Evolutionary conservation across 1,140 invertebrate species (phyloP).

Genomic region (Orius insidiosus): DNA sequence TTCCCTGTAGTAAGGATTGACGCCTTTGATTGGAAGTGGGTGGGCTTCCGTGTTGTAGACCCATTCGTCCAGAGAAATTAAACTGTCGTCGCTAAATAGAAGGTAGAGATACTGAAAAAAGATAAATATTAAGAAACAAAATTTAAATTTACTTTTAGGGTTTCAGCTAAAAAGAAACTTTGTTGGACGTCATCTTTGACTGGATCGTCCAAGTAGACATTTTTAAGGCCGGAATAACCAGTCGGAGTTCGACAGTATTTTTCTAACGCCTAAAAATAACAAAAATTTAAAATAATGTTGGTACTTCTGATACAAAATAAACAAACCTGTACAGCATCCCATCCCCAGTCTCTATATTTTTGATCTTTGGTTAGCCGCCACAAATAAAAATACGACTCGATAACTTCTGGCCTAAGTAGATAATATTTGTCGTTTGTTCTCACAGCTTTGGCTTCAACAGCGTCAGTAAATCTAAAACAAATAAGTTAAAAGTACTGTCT

Average conservation of each 20-base stretch:
- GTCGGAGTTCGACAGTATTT: conserved; percentile 80
- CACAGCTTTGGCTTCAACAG: conserved; percentile 72
- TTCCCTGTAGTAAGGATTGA: conserved; percentile 54
- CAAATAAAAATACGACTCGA: conserved; percentile 92
- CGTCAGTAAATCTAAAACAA: conserved; percentile 53
- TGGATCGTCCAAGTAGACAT: conserved; percentile 75
- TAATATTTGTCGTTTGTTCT: conserved; percentile 88
- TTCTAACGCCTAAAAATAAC: conserved; percentile 62
- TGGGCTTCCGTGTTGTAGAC: conserved; percentile 98
- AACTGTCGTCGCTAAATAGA: conserved; percentile 85
- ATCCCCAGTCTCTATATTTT: conserved; percentile 95
- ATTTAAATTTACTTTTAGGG: conserved; percentile 59
- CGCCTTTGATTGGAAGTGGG: conserved; percentile 74
- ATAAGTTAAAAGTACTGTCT: too few species aligned
- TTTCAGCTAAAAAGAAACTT: conserved; percentile 97
- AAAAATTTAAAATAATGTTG: too few species aligned
- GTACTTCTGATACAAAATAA: too few species aligned
- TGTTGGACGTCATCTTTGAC: conserved; percentile 95
- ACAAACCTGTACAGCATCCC: conserved; percentile 75
- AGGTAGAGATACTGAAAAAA: conserved; percentile 84
- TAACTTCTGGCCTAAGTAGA: conserved; percentile 92
- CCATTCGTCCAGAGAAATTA: conserved; percentile 89
- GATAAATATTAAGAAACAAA: background rate
- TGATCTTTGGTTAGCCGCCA: conserved; percentile 88
- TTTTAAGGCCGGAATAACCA: conserved; percentile 84